These are phyloP conservation scores for Syndactyla subalaris DNA, from an alignment of 2,797 vertebrate genomes.

Conservation along the genomic window DNA sequence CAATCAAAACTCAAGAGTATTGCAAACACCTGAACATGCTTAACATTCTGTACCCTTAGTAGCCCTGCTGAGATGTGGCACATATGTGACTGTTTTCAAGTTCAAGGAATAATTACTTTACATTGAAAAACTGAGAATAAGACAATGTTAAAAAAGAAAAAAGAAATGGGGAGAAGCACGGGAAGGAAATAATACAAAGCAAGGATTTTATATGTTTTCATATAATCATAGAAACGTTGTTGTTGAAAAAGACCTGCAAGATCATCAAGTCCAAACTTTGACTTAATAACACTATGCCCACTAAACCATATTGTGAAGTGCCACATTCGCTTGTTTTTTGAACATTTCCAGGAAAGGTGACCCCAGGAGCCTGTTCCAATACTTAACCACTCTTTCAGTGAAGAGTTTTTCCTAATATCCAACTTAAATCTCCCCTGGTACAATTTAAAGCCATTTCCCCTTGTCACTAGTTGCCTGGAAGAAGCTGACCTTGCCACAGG, in stretches of 20 bases:
- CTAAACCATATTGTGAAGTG: neutral
- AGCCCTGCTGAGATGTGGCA: neutral
- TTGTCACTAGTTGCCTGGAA: neutral
- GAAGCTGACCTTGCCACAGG: rapidly evolving
- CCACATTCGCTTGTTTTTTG: neutral
- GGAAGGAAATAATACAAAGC: neutral
- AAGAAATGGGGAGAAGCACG: neutral
- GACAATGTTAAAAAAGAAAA: neutral
- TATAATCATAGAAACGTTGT: neutral
- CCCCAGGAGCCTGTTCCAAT: neutral
- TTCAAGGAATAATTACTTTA: neutral
- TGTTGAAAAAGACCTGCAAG: neutral
- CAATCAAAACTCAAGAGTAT: neutral
- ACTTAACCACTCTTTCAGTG: neutral
- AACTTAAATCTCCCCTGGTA: neutral
- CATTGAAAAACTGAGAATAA: neutral
- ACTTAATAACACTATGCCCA: neutral
- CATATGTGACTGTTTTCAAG: neutral
- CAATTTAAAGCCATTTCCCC: neutral
- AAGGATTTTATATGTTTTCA: neutral
- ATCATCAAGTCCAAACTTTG: no score
- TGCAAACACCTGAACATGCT: neutral
- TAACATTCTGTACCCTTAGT: neutral
- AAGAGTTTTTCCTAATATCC: neutral
- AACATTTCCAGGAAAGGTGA: neutral